Evolutionary conservation across 2,888 invertebrate genomes (phyloP), one percentile per base, ranked within the genome.

Genomic region (Agrochola macilenta): DNA sequence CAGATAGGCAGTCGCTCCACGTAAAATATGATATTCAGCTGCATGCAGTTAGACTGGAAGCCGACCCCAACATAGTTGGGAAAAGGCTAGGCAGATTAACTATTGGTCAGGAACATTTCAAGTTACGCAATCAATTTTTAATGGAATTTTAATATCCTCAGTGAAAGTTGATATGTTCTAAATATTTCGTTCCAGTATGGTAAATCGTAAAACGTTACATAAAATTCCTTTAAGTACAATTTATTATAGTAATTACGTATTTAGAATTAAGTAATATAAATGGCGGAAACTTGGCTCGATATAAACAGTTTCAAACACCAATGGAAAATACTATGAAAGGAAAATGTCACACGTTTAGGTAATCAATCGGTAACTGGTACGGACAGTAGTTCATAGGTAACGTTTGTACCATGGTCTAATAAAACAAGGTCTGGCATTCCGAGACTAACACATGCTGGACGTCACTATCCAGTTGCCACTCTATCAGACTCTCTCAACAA

Each of bases 351-450:
- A 68, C 71, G 17, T 66, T 69, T 46, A 43, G 63, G 60, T 58
- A 26, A 70, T 64, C 58, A 23, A 60, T 57, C 83, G 57, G 79
- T 82, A 83, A 79, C 79, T 61, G 79, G 83, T 82, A 82, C 69
- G 57, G 23, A 20, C 3, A 49, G 52, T 46, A 61, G 58, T n/a
- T 20, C 9, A 52, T 49, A 49, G 26, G 23, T n/a, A 57, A 17
- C 5, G 46, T 17, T n/a, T n/a, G n/a, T n/a, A n/a, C n/a, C n/a
- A n/a, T n/a, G n/a, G n/a, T n/a, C n/a, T n/a, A n/a, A n/a, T n/a
- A n/a, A n/a, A n/a, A n/a, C n/a, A n/a, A n/a, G n/a, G n/a, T n/a
- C n/a, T n/a, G n/a, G n/a, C n/a, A n/a, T n/a, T n/a, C n/a, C n/a
- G n/a, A n/a, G n/a, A n/a, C n/a, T n/a, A n/a, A n/a, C n/a, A n/a